Evolutionary conservation across 2,113 vertebrate species (phyloP), one percentile per base, ranked within the genome.

Genomic region (Gadus macrocephalus): DNA sequence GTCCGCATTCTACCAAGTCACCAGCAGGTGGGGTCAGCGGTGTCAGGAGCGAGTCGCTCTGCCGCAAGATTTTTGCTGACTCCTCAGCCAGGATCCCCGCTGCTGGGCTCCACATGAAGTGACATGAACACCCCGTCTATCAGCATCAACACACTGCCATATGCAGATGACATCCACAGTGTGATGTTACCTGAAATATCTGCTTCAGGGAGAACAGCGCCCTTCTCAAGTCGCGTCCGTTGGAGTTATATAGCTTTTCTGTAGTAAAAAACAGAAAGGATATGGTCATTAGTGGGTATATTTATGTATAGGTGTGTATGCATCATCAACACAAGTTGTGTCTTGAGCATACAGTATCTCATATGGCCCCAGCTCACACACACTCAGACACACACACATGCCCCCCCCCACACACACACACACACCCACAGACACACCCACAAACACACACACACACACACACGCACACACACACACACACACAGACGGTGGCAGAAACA

Each of bases 201-300:
- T 98, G 96, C 88, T 98, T 98, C 73, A 98, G 89, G n/a, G 96
- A 98, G 89, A 98, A 98, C 84, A 98, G 92, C 3, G 96, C 95
- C 66, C 96, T 91, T 80, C 96, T 95, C 82, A 98, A 87, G 84
- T 98, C 96, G 66, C 96, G 91, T 79, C 96, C 96, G 83, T 77
- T 95, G 79, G 93, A 96, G 88, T 96, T 96, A 77, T 96, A 96
- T 61, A 98, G 92, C 78, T 93, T 95, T 88, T 98, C 95, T 98
- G 90, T 4, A 25, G 25, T 25, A 22, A 77, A n/a, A 71, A 6
- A 53, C 1, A 53, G 14, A 53, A 16, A 62, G 35, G 62, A 77
- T 5, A 73, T 0, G 64, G 2, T 12, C 12, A 25, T 2, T 25
- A 25, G 25, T 25, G 25, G 25, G 15, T 22, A 66, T 71, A 62